Evolutionary conservation across 2,888 invertebrate genomes (phyloP), one percentile per base, ranked within the genome.

Genomic region (Siphonodentalium dalli): DNA sequence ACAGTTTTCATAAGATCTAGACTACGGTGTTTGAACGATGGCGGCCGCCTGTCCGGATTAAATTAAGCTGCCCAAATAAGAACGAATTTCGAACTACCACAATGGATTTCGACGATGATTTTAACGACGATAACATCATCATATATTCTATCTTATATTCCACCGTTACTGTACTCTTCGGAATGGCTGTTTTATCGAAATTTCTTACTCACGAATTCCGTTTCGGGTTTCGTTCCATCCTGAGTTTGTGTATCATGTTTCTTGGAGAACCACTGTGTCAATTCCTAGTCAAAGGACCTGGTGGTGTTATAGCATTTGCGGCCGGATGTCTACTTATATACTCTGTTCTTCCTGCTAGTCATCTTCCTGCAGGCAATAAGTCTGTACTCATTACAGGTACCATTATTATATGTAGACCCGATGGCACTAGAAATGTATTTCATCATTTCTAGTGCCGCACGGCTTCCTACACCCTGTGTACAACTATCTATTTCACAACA

Each of bases 261-360:
- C 55, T 78, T 41, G 79, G 79, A 8, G 79, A 79, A 61, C 79
- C 79, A 4, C 57, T 77, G 27, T 79, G 79, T 48, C 78, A 79
- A 50, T 74, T 79, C 49, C 61, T 79, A 37, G 67, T 79, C 21
- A 74, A 74, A 56, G 79, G 78, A n/a, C 74, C 77, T 13, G 58
- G 72, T 23, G 78, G 79, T 34, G 69, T 79, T 13, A 51, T 68
- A 6, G 60, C 73, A 20, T 78, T 79, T 65, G 72, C 75, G 18
- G 45, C 74, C 9, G 72, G 73, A 18, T 79, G 79, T 56, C 56
- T 77, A 34, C 52, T 77, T 34, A 67, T 79, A 15, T 79, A 79
- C 58, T 74, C 73, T 7, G 68, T 78, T 39, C 57, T 79, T 7
- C 79, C 79, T 33, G 73, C 79, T 0, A 77, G 74, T 51, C 77